Percentiles rank a stretch among this genome's conserved stretches.
phyloP scores from a whole-genome alignment of 1,140 invertebrate genomes.

The Laupala kohalensis region DNA sequence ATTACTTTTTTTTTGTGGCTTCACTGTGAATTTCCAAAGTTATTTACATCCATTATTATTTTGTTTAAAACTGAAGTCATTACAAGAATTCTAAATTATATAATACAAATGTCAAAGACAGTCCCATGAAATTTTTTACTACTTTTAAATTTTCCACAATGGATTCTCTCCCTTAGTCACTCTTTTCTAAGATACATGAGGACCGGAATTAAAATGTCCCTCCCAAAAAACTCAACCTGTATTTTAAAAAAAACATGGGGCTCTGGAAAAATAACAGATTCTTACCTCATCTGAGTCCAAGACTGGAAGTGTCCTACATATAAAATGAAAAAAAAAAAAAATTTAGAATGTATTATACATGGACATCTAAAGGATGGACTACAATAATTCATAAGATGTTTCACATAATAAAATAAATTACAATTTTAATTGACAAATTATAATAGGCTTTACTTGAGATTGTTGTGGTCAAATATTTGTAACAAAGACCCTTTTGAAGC shows the following conservation, averaged over 20 bases:
- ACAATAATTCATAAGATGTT: no score
- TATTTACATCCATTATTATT: no score
- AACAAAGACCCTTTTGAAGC: not conserved
- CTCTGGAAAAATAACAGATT: conserved; percentile 9
- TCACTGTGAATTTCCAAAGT: no score
- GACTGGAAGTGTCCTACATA: conserved; percentile 51
- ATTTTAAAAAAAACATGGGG: conserved; percentile 8
- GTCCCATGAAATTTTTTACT: not conserved
- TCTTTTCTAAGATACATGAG: not conserved
- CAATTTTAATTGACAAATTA: no score
- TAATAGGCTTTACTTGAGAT: no score
- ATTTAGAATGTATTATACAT: no score
- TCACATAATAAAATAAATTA: not conserved
- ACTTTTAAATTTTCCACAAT: not conserved
- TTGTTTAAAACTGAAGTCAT: no score
- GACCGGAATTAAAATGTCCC: not conserved
- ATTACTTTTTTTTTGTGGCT: no score
- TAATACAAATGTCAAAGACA: no score
- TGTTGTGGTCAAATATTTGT: not conserved
- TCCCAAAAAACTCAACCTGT: conserved; percentile 1
- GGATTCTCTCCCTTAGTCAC: conserved; percentile 2
- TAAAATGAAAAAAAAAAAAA: no score
- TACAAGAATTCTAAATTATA: no score
- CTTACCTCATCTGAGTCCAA: conserved; percentile 71
- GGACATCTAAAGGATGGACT: no score